phyloP scores from a whole-genome alignment of 2,113 vertebrate genomes.

The pig (Sus scrofa) region T2T-Sscrofa CM000824.6:117198501-117199000 shows the following conservation, averaged over 20 bases:
- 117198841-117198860: neutral
- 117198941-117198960: too few relatives aligned
- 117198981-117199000: too few relatives aligned
- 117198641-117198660: neutral
- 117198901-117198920: too few relatives aligned
- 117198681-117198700: neutral
- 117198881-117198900: neutral
- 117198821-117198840: neutral
- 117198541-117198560: slow-evolving; percentile 67
- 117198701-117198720: neutral
- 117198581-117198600: slow-evolving; percentile 41
- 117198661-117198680: neutral
- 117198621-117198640: neutral
- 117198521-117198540: slow-evolving; percentile 59
- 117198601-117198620: slow-evolving; percentile 61
- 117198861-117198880: neutral
- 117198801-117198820: slow-evolving; percentile 11
- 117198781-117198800: neutral
- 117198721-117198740: slow-evolving; percentile 20
- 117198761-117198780: neutral
- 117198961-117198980: too few relatives aligned
- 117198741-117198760: neutral
- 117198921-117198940: too few relatives aligned
- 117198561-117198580: slow-evolving; percentile 62
- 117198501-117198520: slow-evolving; percentile 53